Base-by-base conservation (phyloP, 2,888 invertebrate genomes). In the Deroplatys truncata region DNA sequence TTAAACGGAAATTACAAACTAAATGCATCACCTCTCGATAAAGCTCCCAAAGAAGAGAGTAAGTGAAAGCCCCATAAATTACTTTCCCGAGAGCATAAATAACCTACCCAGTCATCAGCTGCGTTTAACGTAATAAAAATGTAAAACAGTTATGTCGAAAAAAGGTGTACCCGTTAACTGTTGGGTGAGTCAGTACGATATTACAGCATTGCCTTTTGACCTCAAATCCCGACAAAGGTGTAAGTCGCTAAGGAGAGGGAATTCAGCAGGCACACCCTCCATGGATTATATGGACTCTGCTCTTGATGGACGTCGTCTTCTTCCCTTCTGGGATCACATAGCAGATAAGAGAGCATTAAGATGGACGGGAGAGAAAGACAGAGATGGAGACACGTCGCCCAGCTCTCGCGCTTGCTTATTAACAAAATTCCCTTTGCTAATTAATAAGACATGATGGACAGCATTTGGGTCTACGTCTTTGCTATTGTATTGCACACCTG, bases 371-470 rank as follows among this genome's bases (percentile, higher is more conserved):
- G 56, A 72, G 56, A 72, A 25, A 25, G 25, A 72, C 56, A 15
- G 56, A 72, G 56, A 72, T 25, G 25, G 25, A 43, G 43, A 43
- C 13, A 43, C 13, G 13, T 43, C 43, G 56, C 20, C 16, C 56
- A 72, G 56, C 9, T 72, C 56, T 72, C 20, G 56, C 56, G n/a
- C 86, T 83, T 72, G 87, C 87, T 87, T 87, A 87, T 87, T 87
- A 87, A 87, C 87, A 87, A 87, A 87, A 87, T 87, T 87, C 87
- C 87, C 87, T 87, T 28, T 43, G 82, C 87, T 87, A 87, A 87
- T 87, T 87, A 87, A 87, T 87, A 87, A 87, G 87, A 87, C 83
- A 83, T 87, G 87, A 87, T 87, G 87, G 87, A 87, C 87, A 87
- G 87, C 29, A 87, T 85, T 85, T 85, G 49, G 85, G 49, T 56